Percentiles rank a stretch among this genome's conserved stretches.
Evolutionary conservation across 1,140 invertebrate species (phyloP).

Genomic region (Magallana angulata): DNA sequence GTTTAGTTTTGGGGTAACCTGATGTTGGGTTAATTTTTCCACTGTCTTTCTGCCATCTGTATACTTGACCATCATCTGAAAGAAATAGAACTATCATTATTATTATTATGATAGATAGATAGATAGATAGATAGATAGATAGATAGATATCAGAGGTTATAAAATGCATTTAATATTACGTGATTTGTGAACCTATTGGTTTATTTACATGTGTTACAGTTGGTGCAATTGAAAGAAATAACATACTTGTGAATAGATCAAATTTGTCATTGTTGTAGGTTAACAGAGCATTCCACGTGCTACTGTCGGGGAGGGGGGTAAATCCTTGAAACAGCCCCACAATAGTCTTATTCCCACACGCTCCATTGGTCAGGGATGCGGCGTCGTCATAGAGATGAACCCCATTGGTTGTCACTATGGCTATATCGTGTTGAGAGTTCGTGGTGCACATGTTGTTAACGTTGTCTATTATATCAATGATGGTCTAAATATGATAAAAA

Average conservation of each 20-base stretch:
- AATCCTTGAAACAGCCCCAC: not conserved
- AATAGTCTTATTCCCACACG: not conserved
- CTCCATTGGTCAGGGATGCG: not conserved
- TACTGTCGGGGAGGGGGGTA: not conserved
- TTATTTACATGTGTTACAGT: too few species aligned
- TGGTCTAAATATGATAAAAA: not conserved
- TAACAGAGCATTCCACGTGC: not conserved
- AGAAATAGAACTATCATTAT: too few species aligned
- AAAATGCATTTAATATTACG: too few species aligned
- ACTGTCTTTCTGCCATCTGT: not conserved
- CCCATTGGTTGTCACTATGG: not conserved
- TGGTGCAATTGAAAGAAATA: not conserved
- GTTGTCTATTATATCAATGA: slow-evolving; percentile 8
- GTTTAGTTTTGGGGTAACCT: not conserved
- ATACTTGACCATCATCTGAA: not conserved
- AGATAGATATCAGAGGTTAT: too few species aligned
- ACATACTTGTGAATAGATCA: not conserved
- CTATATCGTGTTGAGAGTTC: not conserved
- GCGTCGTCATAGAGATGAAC: slow-evolving; percentile 14
- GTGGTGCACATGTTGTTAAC: not conserved
- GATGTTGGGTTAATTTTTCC: not conserved
- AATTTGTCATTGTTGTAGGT: not conserved
- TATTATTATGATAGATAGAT: not conserved
- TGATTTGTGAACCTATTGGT: too few species aligned
- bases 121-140: too few species aligned